Conservation (phyloP, 2,797 vertebrate species). For the Anguilla pacifica region DNA sequence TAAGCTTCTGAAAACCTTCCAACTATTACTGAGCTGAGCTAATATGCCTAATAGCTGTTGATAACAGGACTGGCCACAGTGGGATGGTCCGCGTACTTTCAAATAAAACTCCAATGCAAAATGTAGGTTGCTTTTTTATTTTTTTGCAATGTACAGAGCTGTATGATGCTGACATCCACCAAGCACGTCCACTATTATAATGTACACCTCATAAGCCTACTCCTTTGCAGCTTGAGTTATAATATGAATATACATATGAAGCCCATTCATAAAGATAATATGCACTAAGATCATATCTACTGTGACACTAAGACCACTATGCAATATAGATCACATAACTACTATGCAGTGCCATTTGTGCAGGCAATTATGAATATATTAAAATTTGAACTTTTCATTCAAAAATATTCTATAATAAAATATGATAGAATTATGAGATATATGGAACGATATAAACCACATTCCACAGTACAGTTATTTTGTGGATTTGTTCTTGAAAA, state of each 20-base stretch:
- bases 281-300: background rate
- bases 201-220: background rate
- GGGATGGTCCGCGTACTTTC: background rate
- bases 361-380: background rate
- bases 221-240: background rate
- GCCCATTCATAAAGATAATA: background rate
- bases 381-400: background rate
- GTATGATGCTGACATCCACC: background rate
- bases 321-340: background rate
- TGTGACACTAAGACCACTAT: background rate
- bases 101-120: background rate
- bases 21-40: background rate
- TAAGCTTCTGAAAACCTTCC: background rate
- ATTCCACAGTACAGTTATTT: too few relatives aligned
- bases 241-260: background rate
- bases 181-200: background rate
- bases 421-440: background rate
- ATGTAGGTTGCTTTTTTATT: background rate
- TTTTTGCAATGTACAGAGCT: background rate
- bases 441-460: too few relatives aligned
- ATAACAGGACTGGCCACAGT: background rate
- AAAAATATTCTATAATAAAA: background rate
- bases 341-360: background rate
- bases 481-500: too few relatives aligned
- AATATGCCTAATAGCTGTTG: background rate